Percentiles rank a stretch among this genome's conserved stretches.
Evolutionary conservation across 2,888 invertebrate genomes (phyloP).

Genomic region (Nineta flava): DNA sequence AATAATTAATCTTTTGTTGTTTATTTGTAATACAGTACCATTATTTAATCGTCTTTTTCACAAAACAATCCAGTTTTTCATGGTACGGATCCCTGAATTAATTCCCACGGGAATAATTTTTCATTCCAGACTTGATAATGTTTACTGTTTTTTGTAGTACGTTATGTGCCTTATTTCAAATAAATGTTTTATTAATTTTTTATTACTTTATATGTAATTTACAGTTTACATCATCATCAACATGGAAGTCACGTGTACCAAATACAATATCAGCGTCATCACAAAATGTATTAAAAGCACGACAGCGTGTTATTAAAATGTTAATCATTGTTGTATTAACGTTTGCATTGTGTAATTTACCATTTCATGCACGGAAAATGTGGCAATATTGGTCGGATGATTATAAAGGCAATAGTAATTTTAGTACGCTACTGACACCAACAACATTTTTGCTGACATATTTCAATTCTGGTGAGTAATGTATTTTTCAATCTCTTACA

Average conservation of each 20-base stretch:
- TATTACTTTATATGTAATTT: background rate
- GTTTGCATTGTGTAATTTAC: conserved; percentile 79
- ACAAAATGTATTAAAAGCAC: conserved; percentile 59
- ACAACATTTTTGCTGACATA: conserved; percentile 76
- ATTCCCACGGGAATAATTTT: too few species aligned
- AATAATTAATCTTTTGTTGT: too few species aligned
- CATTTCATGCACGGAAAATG: conserved; percentile 76
- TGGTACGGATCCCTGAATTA: too few species aligned
- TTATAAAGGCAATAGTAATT: conserved; percentile 54
- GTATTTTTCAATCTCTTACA: background rate
- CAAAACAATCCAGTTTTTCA: too few species aligned
- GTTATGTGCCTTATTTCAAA: too few species aligned
- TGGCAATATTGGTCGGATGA: conserved; percentile 60
- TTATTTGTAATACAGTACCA: too few species aligned
- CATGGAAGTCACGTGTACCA: conserved; percentile 11
- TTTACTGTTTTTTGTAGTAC: too few species aligned
- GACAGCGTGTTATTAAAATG: conserved; percentile 77
- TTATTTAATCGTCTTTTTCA: too few species aligned
- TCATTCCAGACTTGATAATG: too few species aligned
- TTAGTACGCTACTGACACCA: conserved; percentile 66
- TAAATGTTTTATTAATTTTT: too few species aligned
- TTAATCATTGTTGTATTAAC: conserved; percentile 75
- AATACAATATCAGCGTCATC: conserved; percentile 34
- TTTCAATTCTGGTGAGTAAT: conserved; percentile 55
- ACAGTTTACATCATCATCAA: conserved; percentile 8